Evolutionary conservation across 2,888 invertebrate species (phyloP), one percentile per base, ranked within the genome.

Genomic region (Icerya purchasi): DNA sequence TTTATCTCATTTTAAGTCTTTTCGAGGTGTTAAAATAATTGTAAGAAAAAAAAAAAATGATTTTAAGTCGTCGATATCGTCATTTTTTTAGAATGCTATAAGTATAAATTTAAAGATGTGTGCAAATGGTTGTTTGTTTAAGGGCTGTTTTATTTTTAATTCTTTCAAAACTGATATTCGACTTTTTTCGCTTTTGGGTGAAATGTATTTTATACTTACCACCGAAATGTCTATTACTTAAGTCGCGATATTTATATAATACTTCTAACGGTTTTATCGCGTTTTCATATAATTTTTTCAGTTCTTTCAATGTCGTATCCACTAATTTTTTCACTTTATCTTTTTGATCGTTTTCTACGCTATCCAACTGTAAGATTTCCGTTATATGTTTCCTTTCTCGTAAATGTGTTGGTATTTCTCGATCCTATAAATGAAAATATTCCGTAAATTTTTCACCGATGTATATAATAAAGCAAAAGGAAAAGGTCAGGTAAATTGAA

Each of bases 181-280:
- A n/a, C n/a, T 21, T 25, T 19, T 5, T 52, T 52, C 21, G 5
- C 5, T n/a, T 3, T 52, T n/a, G n/a, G 22, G 22, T 21, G 10
- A 53, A 52, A 57, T 20, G n/a, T n/a, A n/a, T n/a, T n/a, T n/a
- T n/a, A n/a, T n/a, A 55, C 53, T 67, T 68, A 77, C 78, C 78
- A 68, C 89, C 86, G 69, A 90, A 89, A 73, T 87, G 89, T 65
- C 90, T 79, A 71, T 90, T 90, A 70, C 91, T 91, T 61, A 93
- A 77, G 71, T 92, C 91, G 67, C 88, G 80, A 70, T 91, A 93
- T 71, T 89, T 91, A 72, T 90, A 94, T 25, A 88, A 72, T n/a
- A 78, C 80, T 76, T 93, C 93, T 67, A 93, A 74, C 1, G 92
- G 92, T 71, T 89, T 87, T 56, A 93, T 87, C 2, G 89, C 86